A percentile compares a stretch with the other conserved stretches of the same genome.
Evolutionary conservation across 1,140 invertebrate genomes (phyloP).

Genomic region (Daktulosphaira vitifoliae): DNA sequence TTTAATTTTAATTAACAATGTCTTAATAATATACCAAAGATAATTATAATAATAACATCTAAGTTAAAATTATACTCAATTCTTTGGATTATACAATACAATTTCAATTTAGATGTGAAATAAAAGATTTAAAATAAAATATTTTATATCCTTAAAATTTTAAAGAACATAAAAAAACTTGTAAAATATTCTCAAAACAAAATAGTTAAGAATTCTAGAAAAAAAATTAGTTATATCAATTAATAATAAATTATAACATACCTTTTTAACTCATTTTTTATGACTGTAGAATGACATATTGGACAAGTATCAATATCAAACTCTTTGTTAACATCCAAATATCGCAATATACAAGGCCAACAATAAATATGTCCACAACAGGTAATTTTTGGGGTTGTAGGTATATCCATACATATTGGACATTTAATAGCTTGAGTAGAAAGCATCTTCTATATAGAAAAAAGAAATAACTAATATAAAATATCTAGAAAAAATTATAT

Average conservation of each 20-base stretch:
- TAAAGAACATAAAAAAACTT: no score
- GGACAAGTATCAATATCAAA: slow-evolving; percentile 65
- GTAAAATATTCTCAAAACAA: no score
- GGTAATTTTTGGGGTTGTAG: slow-evolving; percentile 81
- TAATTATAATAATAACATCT: slow-evolving; percentile 20
- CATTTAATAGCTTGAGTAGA: slow-evolving; percentile 65
- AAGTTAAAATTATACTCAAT: not conserved
- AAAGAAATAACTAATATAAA: slow-evolving; percentile 26
- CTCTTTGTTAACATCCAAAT: slow-evolving; percentile 74
- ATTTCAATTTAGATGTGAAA: no score
- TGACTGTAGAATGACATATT: slow-evolving; percentile 72
- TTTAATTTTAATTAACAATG: no score
- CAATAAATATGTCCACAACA: slow-evolving; percentile 93
- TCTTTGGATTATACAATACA: slow-evolving; percentile 10
- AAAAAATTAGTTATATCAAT: no score
- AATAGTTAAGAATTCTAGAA: no score
- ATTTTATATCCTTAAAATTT: no score
- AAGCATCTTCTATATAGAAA: slow-evolving; percentile 49
- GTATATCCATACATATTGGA: slow-evolving; percentile 81
- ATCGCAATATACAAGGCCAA: slow-evolving; percentile 91
- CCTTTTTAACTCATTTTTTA: slow-evolving; percentile 74
- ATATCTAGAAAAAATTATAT: no score
- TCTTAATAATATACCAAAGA: not conserved
- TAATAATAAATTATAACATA: no score
- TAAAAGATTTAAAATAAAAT: no score